Base-by-base conservation (phyloP, 2,888 invertebrate species). In the Melikaiella ostensackeni region DNA sequence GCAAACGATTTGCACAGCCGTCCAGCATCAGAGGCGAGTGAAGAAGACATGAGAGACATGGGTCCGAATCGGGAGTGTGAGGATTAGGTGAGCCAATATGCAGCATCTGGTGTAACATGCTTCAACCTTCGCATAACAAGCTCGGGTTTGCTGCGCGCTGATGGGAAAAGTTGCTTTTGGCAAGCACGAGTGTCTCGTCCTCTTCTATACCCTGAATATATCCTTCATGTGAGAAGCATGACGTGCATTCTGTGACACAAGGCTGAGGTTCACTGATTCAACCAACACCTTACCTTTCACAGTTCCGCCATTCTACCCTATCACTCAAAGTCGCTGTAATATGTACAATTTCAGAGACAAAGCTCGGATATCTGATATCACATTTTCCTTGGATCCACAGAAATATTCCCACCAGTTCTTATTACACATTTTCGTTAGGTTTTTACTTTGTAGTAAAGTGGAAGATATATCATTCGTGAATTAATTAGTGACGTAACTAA, bases 61-160 rank as follows among this genome's bases (percentile, higher is more conserved):
- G 79, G 80, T 77, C 77, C 77, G 77, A 61, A 75, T 55, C 55
- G 55, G 55, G 55, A 55, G 55, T 55, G 74, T 77, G 75, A 77
- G 80, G 84, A 86, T 85, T 85, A 86, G 88, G 87, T 87, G 86
- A 86, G 84, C 86, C 89, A 89, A 89, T 89, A 89, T 89, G 90
- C 88, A 87, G 86, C 91, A 91, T 89, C 91, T 91, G 91, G 90
- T 86, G 90, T 90, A 87, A 91, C 91, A 91, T 84, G 90, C 86
- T 90, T 90, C 89, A 88, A 89, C 90, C 90, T 86, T 89, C 86
- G 89, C 89, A 89, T 90, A 90, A 91, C 91, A 91, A 91, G 89
- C 89, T 88, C 82, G 84, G 84, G 86, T 85, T 87, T 86, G 88
- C 87, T 84, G 84, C 78, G 82, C 85, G 87, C 87, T 90, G 90